A percentile compares a stretch with the other conserved stretches of the same genome.
These are phyloP conservation scores for Achatina immaculata DNA, from an alignment of 1,140 invertebrate genomes.

Conservation along the genomic window DNA sequence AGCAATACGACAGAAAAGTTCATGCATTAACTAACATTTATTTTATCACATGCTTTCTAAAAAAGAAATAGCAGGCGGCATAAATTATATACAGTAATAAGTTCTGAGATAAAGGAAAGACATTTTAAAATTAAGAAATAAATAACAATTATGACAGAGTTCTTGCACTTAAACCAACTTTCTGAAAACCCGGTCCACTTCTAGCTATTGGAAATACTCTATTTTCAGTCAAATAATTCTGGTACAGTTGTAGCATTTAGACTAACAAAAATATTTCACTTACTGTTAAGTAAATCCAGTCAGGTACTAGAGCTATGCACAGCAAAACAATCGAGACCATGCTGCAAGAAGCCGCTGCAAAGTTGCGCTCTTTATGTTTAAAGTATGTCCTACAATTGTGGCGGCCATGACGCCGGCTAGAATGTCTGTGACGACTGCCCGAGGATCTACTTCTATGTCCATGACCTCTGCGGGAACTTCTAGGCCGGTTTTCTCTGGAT, in stretches of 20 bases:
- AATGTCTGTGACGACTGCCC: constrained; percentile 48
- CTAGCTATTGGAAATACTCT: too few relatives aligned
- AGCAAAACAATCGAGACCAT: constrained; percentile 66
- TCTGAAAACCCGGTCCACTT: too few relatives aligned
- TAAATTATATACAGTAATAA: too few relatives aligned
- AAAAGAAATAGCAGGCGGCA: too few relatives aligned
- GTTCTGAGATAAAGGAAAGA: too few relatives aligned
- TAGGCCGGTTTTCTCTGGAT: constrained; percentile 29
- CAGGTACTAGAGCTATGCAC: constrained; percentile 64
- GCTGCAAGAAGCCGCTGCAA: constrained; percentile 62
- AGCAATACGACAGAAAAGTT: not conserved
- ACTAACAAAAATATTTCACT: not conserved
- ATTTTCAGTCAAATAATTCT: too few relatives aligned
- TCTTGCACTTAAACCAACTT: too few relatives aligned
- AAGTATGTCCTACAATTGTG: constrained; percentile 45
- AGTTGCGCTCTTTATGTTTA: constrained; percentile 64
- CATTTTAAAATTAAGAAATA: too few relatives aligned
- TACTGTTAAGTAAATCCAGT: constrained; percentile 38
- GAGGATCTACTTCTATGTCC: constrained; percentile 50
- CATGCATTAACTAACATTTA: not conserved
- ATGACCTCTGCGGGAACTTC: constrained; percentile 46
- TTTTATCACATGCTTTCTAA: too few relatives aligned
- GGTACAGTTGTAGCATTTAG: too few relatives aligned
- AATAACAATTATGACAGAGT: too few relatives aligned
- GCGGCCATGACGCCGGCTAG: constrained; percentile 39